Evolutionary conservation across 2,113 vertebrate species (phyloP).

Genomic region (Eupsittula cactorum): DNA sequence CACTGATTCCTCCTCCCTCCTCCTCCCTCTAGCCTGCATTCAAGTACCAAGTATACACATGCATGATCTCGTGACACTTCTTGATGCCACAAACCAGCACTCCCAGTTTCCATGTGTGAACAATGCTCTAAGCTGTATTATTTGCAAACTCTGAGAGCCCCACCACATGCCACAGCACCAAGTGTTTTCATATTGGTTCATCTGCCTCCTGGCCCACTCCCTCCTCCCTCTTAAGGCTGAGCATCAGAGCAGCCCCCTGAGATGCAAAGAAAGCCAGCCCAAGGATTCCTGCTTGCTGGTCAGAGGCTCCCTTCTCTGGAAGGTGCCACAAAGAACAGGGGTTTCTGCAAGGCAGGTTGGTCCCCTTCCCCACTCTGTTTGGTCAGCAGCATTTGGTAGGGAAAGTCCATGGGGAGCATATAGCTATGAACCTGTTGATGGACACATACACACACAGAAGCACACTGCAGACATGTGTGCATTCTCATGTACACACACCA

Average conservation of each 20-base stretch:
- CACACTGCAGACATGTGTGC: neutral
- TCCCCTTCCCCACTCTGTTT: rapidly evolving
- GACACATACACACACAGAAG: rapidly evolving
- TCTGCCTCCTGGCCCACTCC: neutral
- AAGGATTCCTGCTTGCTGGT: neutral
- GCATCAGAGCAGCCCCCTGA: neutral
- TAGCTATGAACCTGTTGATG: neutral
- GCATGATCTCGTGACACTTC: neutral
- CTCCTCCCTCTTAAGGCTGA: neutral
- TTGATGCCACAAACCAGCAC: neutral
- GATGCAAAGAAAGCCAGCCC: neutral
- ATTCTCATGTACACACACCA: neutral
- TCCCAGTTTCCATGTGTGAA: neutral
- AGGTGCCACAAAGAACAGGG: neutral
- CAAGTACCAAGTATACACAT: neutral
- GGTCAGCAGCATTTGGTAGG: neutral
- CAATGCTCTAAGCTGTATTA: neutral
- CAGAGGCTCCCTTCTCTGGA: neutral
- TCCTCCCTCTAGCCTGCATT: neutral
- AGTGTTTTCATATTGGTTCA: neutral
- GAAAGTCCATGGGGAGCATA: neutral
- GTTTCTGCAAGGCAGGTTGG: neutral
- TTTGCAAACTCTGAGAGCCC: neutral
- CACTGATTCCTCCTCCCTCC: neutral
- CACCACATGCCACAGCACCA: neutral